Conservation (phyloP, 1,140 invertebrate genomes). For the Dreissena rostriformis region DNA sequence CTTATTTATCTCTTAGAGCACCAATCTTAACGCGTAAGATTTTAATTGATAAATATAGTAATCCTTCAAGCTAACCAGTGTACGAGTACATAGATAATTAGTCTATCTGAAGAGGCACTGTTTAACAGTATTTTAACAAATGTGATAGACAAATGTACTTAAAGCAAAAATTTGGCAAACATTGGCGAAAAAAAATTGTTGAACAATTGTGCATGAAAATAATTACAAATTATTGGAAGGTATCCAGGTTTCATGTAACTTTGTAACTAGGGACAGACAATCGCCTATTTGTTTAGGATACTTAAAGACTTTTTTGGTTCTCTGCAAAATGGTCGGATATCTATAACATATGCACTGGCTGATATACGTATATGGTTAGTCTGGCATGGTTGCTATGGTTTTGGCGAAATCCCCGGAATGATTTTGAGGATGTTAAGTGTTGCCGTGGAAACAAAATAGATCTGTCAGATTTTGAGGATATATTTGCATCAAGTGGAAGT, state of each 20-base stretch:
- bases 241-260: slow-evolving; percentile 32
- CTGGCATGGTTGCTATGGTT: slow-evolving; percentile 31
- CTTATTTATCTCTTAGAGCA: slow-evolving; percentile 29
- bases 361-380: slow-evolving; percentile 12
- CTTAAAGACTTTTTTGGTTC: neutral
- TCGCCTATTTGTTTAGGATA: slow-evolving; percentile 21
- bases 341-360: neutral
- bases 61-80: no score
- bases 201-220: slow-evolving; percentile 31
- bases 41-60: neutral
- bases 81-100: no score
- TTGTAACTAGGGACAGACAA: slow-evolving; percentile 42
- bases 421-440: slow-evolving; percentile 36
- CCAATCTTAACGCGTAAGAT: slow-evolving; percentile 38
- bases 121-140: no score
- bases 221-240: slow-evolving; percentile 44
- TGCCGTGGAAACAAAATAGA: slow-evolving; percentile 15
- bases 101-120: no score
- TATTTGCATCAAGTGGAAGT: neutral
- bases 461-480: neutral
- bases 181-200: slow-evolving; percentile 19
- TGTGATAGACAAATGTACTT: no score
- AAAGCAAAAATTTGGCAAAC: no score
- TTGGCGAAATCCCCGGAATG: slow-evolving; percentile 4
- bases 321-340: neutral